These are phyloP conservation scores for Staurois parvus DNA, from an alignment of 2,797 vertebrate genomes.

Conservation along the genomic window DNA sequence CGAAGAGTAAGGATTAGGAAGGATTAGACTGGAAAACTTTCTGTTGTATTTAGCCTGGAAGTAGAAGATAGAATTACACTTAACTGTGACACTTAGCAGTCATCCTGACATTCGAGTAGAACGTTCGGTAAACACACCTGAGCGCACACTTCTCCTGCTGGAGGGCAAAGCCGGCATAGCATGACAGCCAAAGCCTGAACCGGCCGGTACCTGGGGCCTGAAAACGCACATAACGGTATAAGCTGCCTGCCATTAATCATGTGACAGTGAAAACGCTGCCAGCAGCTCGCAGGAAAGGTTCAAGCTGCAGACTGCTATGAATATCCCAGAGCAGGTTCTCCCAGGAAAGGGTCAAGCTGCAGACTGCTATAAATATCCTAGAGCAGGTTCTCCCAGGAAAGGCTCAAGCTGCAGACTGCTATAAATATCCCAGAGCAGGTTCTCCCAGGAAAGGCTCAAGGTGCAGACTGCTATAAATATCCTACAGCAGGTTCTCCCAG, in stretches of 20 bases:
- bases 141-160: background rate
- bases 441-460: no score
- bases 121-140: background rate
- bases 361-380: no score
- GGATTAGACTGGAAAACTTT: no score
- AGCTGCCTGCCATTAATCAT: background rate
- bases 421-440: no score
- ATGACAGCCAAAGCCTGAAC: background rate
- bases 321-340: no score
- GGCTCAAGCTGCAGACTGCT: no score
- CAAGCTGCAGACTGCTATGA: background rate
- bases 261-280: background rate
- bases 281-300: background rate
- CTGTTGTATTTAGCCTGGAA: no score
- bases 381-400: no score
- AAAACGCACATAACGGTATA: background rate
- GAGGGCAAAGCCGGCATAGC: background rate
- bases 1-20: no score
- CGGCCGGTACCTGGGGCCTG: background rate
- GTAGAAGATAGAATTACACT: background rate
- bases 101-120: background rate
- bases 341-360: no score
- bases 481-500: no score
- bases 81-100: background rate
- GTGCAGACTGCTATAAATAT: no score